phyloP scores from a whole-genome alignment of 2,113 vertebrate species.

The Rhea americana region DNA sequence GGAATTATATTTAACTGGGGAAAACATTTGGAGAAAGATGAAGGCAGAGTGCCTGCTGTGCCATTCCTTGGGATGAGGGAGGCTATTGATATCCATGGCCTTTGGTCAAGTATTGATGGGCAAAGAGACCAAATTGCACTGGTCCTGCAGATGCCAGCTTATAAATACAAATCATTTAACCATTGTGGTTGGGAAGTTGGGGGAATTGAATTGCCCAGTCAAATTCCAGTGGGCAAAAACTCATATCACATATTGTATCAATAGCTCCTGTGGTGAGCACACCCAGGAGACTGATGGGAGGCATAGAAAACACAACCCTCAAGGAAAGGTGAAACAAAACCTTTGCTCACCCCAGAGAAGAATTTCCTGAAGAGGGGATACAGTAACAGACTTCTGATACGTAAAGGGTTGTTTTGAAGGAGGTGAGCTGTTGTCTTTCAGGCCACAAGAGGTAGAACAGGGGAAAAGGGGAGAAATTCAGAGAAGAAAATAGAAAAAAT shows the following conservation, averaged over 20 bases:
- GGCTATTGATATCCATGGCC: fast-evolving
- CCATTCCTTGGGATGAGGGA: neutral
- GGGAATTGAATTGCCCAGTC: fast-evolving
- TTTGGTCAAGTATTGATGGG: neutral
- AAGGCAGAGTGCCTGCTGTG: neutral
- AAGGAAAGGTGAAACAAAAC: neutral
- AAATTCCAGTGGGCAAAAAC: neutral
- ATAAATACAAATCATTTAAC: neutral
- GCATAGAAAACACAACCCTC: neutral
- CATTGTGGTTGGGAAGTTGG: neutral
- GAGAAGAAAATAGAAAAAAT: neutral
- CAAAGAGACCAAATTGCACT: neutral
- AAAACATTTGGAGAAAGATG: neutral
- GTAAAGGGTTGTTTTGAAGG: neutral
- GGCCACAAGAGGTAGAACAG: neutral
- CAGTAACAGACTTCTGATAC: neutral
- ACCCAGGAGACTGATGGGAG: neutral
- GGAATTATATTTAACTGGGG: neutral
- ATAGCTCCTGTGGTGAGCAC: fast-evolving
- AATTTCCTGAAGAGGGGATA: neutral
- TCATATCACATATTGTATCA: neutral
- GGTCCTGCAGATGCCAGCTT: neutral
- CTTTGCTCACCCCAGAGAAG: neutral
- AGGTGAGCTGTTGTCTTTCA: neutral
- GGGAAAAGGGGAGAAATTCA: neutral